Conservation (phyloP, 2,113 vertebrate genomes). For the Brienomyrus longianalis region DNA sequence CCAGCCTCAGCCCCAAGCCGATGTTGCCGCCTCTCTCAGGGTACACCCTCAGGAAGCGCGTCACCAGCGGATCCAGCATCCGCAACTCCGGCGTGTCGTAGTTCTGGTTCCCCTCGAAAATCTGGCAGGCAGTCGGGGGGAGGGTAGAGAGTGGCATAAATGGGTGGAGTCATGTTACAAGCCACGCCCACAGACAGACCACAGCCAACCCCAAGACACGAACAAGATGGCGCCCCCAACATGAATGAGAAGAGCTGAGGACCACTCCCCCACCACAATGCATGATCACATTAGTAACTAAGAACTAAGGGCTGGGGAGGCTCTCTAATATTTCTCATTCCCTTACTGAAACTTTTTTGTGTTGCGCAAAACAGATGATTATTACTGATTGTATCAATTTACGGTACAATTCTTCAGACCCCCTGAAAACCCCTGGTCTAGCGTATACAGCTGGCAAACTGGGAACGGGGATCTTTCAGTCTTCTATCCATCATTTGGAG, state of each 20-base stretch:
- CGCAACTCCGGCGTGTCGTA: slow-evolving; percentile 88
- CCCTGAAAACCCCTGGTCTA: neutral
- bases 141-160: neutral
- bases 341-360: neutral
- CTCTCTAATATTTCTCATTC: neutral
- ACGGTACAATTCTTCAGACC: neutral
- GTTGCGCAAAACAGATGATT: neutral
- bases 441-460: neutral
- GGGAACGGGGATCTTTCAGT: neutral
- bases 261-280: neutral
- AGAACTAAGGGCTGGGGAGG: neutral
- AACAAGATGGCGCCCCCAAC: neutral
- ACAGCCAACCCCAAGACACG: too few species aligned
- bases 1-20: slow-evolving; percentile 85
- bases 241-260: too few species aligned
- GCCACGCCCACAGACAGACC: neutral
- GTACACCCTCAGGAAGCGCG: slow-evolving; percentile 79
- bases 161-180: neutral
- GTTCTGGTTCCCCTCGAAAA: slow-evolving; percentile 87
- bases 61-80: slow-evolving; percentile 65
- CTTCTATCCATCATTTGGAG: neutral
- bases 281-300: neutral
- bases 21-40: slow-evolving; percentile 78
- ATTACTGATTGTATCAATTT: neutral
- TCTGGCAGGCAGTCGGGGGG: slow-evolving; percentile 48